Evolutionary conservation across 2,113 vertebrate genomes (phyloP).

Genomic region (Zeus faber): DNA sequence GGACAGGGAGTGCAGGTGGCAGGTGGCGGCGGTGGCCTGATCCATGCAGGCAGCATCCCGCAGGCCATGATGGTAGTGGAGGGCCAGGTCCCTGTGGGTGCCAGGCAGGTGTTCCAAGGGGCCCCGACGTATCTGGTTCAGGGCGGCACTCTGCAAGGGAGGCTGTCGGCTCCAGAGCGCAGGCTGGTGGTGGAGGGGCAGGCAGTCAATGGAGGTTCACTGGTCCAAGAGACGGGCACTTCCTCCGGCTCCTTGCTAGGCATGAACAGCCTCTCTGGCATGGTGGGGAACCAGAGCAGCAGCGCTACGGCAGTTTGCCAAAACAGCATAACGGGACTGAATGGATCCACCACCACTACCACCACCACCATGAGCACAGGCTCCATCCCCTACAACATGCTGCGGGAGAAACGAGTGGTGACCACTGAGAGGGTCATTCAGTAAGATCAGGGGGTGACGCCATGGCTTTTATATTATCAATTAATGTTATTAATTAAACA

Average conservation of each 20-base stretch:
- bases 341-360: background rate
- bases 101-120: constrained; percentile 41
- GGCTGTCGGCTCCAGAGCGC: constrained; percentile 42
- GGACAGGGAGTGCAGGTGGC: constrained; percentile 13
- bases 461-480: no score
- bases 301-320: no score
- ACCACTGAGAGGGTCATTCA: constrained; percentile 19
- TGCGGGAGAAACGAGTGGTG: constrained; percentile 37
- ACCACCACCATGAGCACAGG: constrained; percentile 15
- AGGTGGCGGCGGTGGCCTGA: constrained; percentile 19
- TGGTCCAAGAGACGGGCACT: constrained; percentile 24
- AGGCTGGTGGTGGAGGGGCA: constrained; percentile 31
- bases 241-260: constrained; percentile 6
- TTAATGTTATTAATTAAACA: no score
- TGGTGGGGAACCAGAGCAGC: no score
- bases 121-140: constrained; percentile 18
- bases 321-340: background rate
- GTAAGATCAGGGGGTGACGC: no score
- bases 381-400: constrained; percentile 14
- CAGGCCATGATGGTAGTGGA: constrained; percentile 61
- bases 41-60: constrained; percentile 45
- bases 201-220: constrained; percentile 15
- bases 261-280: no score
- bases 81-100: constrained; percentile 32
- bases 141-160: constrained; percentile 33